A percentile compares a stretch with the other conserved stretches of the same genome.
Evolutionary conservation across 2,113 vertebrate species (phyloP).

Genomic region (Chaetorhynchus papuensis): DNA sequence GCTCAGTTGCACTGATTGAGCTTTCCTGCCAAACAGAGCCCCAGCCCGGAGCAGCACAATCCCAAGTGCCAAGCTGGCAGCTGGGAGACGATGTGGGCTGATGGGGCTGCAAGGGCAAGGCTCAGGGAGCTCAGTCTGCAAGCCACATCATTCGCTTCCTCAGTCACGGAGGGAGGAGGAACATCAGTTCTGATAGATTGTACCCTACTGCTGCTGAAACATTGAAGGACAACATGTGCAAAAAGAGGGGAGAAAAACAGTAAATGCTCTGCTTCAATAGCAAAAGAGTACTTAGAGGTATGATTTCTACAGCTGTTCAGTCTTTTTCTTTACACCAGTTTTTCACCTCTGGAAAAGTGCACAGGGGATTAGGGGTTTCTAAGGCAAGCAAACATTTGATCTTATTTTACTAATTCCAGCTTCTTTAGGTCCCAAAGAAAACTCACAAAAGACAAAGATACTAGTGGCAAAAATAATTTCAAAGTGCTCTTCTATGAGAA

Average conservation of each 20-base stretch:
- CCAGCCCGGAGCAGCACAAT: not conserved
- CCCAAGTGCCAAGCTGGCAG: not conserved
- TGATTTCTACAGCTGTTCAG: not conserved
- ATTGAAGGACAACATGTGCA: not conserved
- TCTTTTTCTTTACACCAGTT: not conserved
- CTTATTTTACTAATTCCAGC: not conserved
- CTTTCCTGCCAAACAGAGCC: not conserved
- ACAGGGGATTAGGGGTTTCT: not conserved
- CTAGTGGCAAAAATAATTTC: not conserved
- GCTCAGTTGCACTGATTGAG: not conserved
- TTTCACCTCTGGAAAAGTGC: not conserved
- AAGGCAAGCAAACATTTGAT: not conserved
- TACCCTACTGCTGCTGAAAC: not conserved
- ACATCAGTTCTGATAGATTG: accelerated
- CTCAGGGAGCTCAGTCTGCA: not conserved
- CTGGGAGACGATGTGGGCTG: accelerated
- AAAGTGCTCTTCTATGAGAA: not conserved
- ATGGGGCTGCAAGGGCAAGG: not conserved
- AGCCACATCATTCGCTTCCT: not conserved
- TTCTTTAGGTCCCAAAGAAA: not conserved
- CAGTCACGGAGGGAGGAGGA: not conserved
- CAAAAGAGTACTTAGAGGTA: not conserved
- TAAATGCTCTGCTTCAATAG: not conserved
- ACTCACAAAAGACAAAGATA: not conserved
- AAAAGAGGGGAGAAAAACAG: not conserved